A percentile compares a stretch with the other conserved stretches of the same genome.
Evolutionary conservation across 2,113 vertebrate genomes (phyloP).

Genomic region (Prunella himalayana): DNA sequence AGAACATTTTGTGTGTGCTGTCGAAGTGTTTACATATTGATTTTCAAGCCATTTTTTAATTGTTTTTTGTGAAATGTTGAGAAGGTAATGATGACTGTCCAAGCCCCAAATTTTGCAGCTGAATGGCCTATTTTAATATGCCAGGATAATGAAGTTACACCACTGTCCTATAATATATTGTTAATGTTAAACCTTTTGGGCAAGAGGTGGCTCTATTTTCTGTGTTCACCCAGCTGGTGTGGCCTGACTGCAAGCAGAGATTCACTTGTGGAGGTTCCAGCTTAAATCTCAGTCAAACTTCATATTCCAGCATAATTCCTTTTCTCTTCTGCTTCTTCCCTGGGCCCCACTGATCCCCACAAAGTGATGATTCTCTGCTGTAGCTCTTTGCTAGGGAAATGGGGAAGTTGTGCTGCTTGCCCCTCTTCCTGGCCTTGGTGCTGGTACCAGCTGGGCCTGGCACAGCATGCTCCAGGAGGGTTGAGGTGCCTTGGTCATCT

Average conservation of each 20-base stretch:
- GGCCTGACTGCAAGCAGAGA: neutral
- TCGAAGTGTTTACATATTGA: neutral
- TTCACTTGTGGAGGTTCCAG: neutral
- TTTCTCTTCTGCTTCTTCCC: neutral
- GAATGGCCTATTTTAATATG: neutral
- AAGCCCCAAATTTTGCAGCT: neutral
- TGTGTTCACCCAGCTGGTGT: neutral
- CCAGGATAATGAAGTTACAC: neutral
- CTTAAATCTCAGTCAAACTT: neutral
- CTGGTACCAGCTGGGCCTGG: neutral
- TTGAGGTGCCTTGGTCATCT: rapidly evolving
- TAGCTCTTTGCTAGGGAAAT: neutral
- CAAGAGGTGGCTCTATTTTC: neutral
- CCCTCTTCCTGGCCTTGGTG: neutral
- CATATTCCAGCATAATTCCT: neutral
- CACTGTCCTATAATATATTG: neutral
- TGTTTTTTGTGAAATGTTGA: neutral
- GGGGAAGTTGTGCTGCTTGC: neutral
- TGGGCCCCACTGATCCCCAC: neutral
- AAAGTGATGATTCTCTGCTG: neutral
- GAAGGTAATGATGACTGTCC: neutral
- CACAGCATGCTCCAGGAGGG: rapidly evolving
- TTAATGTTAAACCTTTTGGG: neutral
- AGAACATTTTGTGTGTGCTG: neutral
- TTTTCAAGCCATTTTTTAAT: neutral